phyloP scores from a whole-genome alignment of 2,888 invertebrate species.

The Acleris cristana region DNA sequence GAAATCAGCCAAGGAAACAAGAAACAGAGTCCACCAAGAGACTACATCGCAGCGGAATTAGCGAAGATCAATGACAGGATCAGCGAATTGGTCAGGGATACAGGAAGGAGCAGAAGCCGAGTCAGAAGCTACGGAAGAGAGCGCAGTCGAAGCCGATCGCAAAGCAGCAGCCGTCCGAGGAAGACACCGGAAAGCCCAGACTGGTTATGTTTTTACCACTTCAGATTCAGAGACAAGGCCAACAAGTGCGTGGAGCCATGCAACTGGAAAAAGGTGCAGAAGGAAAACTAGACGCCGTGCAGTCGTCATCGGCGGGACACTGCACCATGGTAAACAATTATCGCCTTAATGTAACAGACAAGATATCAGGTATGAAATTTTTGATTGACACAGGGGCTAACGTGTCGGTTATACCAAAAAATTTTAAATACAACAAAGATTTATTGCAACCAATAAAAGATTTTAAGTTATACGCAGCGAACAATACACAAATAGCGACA shows the following conservation, averaged over 20 bases:
- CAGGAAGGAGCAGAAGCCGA: neutral
- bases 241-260: conserved; percentile 1
- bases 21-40: neutral
- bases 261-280: neutral
- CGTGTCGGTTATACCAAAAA: neutral
- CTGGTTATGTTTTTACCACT: neutral
- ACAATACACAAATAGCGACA: neutral
- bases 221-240: neutral
- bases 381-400: neutral
- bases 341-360: neutral
- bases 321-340: conserved; percentile 6
- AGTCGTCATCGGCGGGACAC: conserved; percentile 2
- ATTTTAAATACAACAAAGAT: neutral
- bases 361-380: neutral
- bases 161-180: neutral
- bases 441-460: neutral
- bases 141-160: neutral
- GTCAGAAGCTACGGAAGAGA: neutral
- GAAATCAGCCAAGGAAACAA: neutral
- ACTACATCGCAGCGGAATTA: neutral
- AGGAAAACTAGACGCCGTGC: conserved; percentile 1
- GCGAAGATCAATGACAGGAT: neutral
- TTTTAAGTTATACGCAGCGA: conserved; percentile 1
- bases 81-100: neutral
- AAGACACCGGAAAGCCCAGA: conserved; percentile 1